phyloP scores from a whole-genome alignment of 2,113 vertebrate species.

The Delphinus delphis region DNA sequence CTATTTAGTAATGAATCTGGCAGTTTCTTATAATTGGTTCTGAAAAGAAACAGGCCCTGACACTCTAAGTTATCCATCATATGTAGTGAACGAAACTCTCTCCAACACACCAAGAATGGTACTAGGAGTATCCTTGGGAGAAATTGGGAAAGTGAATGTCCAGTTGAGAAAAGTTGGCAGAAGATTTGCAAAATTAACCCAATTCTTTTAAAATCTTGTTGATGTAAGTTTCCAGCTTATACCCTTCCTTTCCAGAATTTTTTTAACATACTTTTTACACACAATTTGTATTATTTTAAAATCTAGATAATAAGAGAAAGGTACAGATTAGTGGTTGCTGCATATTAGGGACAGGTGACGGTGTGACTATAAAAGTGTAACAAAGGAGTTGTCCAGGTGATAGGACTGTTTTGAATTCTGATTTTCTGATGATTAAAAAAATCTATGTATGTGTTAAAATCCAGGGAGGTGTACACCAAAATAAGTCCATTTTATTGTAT shows the following conservation, averaged over 20 bases:
- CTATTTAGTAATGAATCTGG: not conserved
- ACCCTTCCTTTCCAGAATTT: not conserved
- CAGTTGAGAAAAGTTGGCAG: not conserved
- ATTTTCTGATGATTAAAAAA: not conserved
- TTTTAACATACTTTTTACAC: not conserved
- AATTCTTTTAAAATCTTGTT: not conserved
- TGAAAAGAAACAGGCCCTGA: not conserved
- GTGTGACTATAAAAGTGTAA: fast-evolving
- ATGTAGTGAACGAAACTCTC: not conserved
- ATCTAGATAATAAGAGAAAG: not conserved
- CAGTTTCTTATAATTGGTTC: not conserved
- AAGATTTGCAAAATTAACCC: not conserved
- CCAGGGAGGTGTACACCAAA: not conserved
- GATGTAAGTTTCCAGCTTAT: not conserved
- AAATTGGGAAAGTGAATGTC: not conserved
- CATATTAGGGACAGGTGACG: not conserved
- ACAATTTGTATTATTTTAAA: not conserved
- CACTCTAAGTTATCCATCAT: not conserved
- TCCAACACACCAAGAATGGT: not conserved
- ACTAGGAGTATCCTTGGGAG: not conserved
- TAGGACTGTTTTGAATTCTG: not conserved
- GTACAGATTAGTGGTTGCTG: fast-evolving
- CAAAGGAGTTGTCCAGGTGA: not conserved
- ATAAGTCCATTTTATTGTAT: not conserved
- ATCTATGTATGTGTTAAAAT: not conserved